These are phyloP conservation scores for Fopius arisanus DNA, from an alignment of 1,140 invertebrate genomes.

Conservation along the genomic window DNA sequence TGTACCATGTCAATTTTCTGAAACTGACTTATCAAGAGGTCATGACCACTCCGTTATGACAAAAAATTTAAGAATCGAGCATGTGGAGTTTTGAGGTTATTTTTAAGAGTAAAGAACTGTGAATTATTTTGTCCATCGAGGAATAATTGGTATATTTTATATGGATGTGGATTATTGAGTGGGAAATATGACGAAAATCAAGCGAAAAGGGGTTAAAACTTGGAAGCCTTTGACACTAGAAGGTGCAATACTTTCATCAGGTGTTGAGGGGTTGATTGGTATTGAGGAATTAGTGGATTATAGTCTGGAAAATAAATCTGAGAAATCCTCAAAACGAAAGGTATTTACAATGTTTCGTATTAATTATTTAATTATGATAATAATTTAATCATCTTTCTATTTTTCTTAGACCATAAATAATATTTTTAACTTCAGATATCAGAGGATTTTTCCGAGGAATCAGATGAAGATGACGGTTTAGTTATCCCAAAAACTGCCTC, in stretches of 20 bases:
- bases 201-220: not conserved
- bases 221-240: constrained; percentile 70
- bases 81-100: constrained; percentile 4
- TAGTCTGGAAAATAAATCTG: constrained; percentile 53
- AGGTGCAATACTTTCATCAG: constrained; percentile 58
- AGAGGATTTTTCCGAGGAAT: not conserved
- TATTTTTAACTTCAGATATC: not conserved
- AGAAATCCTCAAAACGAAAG: constrained; percentile 1
- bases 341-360: not conserved
- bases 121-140: too few relatives aligned
- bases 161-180: constrained; percentile 5
- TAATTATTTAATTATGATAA: not conserved
- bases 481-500: not conserved
- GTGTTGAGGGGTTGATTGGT: constrained; percentile 68
- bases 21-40: not conserved
- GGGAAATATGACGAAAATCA: constrained; percentile 33
- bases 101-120: not conserved
- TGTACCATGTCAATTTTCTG: too few relatives aligned
- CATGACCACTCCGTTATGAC: too few relatives aligned
- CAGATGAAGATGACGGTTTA: not conserved
- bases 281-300: constrained; percentile 72
- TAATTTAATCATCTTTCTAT: not conserved
- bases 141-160: not conserved
- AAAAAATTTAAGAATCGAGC: not conserved
- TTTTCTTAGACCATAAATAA: not conserved